A percentile compares a stretch with the other conserved stretches of the same genome.
Evolutionary conservation across 2,888 invertebrate genomes (phyloP).

Genomic region (Stegophylla sp.): DNA sequence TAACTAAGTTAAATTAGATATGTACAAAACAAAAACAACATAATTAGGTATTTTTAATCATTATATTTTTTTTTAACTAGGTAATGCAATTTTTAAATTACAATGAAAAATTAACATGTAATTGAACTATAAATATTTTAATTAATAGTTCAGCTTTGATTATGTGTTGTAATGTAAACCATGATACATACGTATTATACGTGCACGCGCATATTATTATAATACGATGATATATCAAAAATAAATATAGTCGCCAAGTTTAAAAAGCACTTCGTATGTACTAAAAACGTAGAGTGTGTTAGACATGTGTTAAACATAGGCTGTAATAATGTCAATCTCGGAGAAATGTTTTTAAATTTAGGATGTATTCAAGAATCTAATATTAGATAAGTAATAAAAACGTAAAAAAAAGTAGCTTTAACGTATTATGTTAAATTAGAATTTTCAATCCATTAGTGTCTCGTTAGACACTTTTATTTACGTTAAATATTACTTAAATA

Average conservation of each 20-base stretch:
- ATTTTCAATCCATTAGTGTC: no score
- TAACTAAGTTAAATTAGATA: no score
- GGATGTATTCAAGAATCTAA: neutral
- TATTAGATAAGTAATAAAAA: neutral
- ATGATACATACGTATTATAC: neutral
- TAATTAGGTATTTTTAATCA: no score
- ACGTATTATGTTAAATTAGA: neutral
- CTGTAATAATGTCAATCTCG: neutral
- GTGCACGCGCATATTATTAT: no score
- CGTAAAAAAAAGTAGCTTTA: neutral
- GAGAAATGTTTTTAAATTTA: neutral
- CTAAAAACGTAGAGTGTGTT: neutral
- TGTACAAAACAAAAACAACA: no score
- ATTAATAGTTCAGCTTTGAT: no score
- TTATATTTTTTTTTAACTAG: no score
- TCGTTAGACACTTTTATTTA: no score
- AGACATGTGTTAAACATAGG: conserved; percentile 17
- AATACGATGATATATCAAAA: neutral
- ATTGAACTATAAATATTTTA: no score
- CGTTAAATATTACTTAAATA: no score
- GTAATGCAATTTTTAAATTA: no score
- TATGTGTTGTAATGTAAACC: neutral
- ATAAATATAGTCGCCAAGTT: neutral
- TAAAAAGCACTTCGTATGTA: neutral
- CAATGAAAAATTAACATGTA: no score